phyloP scores from a whole-genome alignment of 2,113 vertebrate species.

The Mirza zaza region DNA sequence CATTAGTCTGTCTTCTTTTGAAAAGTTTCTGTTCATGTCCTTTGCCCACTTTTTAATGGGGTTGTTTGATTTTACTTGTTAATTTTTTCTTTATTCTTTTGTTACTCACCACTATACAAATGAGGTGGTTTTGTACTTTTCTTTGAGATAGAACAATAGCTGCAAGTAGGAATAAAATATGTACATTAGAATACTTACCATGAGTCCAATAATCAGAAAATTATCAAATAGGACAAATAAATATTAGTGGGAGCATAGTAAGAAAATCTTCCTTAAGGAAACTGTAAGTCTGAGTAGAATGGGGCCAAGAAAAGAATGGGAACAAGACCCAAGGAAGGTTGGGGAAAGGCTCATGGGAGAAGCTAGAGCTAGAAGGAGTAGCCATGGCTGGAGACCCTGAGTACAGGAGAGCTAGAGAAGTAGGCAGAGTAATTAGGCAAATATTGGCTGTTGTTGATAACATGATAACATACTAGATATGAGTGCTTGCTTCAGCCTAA shows the following conservation, averaged over 20 bases:
- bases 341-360: background rate
- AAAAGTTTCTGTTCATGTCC: too few relatives aligned
- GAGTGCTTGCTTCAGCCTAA: background rate
- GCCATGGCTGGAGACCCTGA: background rate
- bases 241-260: background rate
- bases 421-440: background rate
- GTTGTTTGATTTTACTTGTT: too few relatives aligned
- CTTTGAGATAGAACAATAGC: conserved; percentile 16
- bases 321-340: background rate
- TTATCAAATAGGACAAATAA: background rate
- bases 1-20: too few relatives aligned
- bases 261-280: background rate
- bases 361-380: background rate
- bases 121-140: background rate
- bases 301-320: background rate
- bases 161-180: background rate
- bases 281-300: background rate
- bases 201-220: conserved; percentile 2
- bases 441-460: background rate
- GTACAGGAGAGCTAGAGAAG: background rate
- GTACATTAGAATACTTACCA: background rate
- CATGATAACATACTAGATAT: background rate
- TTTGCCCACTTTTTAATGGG: too few relatives aligned
- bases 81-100: too few relatives aligned
- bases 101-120: too few relatives aligned